Evolutionary conservation across 2,797 vertebrate species (phyloP).

Genomic region (Siniperca scherzeri): DNA sequence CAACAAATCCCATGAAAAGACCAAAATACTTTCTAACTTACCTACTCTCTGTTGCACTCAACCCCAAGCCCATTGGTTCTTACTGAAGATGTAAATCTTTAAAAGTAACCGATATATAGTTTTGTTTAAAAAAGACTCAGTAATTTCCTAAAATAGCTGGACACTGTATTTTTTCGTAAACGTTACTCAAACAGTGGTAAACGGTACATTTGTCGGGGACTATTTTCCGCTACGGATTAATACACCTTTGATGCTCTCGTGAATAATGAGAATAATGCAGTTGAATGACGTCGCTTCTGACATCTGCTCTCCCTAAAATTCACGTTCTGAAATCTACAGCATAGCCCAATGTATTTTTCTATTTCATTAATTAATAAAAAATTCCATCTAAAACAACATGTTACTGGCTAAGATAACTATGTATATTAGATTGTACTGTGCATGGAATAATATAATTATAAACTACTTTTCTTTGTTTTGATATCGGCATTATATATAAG

Average conservation of each 20-base stretch:
- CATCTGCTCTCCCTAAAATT: too few relatives aligned
- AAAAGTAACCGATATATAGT: not conserved
- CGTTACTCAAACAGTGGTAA: not conserved
- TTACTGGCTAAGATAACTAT: too few relatives aligned
- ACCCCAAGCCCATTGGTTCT: not conserved
- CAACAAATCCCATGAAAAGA: not conserved
- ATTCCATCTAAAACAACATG: too few relatives aligned
- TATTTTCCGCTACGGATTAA: constrained; percentile 1
- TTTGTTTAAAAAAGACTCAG: not conserved
- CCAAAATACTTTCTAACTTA: constrained; percentile 1
- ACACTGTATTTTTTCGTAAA: not conserved
- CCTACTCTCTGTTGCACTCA: not conserved
- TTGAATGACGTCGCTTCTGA: too few relatives aligned
- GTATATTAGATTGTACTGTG: too few relatives aligned
- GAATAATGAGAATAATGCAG: not conserved
- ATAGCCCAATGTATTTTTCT: too few relatives aligned
- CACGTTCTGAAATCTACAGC: too few relatives aligned
- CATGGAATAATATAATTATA: too few relatives aligned
- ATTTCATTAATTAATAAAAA: too few relatives aligned
- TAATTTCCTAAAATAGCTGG: not conserved
- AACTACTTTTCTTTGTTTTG: too few relatives aligned
- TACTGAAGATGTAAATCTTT: not conserved
- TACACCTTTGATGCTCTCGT: not conserved
- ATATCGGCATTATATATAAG: too few relatives aligned
- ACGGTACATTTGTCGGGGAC: not conserved